These are phyloP conservation scores for Stegostoma tigrinum DNA, from an alignment of 2,113 vertebrate species.

Conservation along the genomic window DNA sequence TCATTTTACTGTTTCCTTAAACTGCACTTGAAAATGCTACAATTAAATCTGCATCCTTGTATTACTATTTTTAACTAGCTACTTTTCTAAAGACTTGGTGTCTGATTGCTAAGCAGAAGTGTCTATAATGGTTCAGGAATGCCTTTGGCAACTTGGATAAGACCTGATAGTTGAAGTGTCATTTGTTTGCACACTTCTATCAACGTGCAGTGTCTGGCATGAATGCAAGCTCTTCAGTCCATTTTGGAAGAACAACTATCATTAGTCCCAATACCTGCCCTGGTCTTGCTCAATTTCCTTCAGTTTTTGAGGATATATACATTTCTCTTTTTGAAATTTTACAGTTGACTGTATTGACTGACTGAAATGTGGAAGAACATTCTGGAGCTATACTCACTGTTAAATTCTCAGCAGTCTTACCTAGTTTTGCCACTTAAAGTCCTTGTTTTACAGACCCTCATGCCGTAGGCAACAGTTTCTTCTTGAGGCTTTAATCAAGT, in stretches of 20 bases:
- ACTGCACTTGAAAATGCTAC: slow-evolving; percentile 19
- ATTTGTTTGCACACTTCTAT: background rate
- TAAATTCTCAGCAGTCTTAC: too few relatives aligned
- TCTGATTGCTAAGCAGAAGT: background rate
- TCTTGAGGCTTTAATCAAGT: background rate
- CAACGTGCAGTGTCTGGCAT: background rate
- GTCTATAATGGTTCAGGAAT: background rate
- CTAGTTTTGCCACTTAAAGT: background rate
- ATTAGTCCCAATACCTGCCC: background rate
- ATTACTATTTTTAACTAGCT: background rate
- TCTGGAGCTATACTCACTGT: background rate
- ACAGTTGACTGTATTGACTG: too few relatives aligned
- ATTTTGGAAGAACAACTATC: background rate
- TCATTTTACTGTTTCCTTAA: background rate
- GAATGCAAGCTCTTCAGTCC: background rate
- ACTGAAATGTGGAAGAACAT: too few relatives aligned
- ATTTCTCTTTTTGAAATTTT: background rate
- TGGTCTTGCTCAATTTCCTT: background rate
- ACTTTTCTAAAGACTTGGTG: background rate
- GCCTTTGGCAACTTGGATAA: background rate
- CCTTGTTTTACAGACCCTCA: background rate
- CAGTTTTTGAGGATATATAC: background rate
- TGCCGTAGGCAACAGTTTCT: too few relatives aligned
- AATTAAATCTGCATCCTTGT: slow-evolving; percentile 19
- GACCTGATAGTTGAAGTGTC: background rate